phyloP scores from a whole-genome alignment of 2,113 vertebrate genomes.

The Macaca mulatta region DNA sequence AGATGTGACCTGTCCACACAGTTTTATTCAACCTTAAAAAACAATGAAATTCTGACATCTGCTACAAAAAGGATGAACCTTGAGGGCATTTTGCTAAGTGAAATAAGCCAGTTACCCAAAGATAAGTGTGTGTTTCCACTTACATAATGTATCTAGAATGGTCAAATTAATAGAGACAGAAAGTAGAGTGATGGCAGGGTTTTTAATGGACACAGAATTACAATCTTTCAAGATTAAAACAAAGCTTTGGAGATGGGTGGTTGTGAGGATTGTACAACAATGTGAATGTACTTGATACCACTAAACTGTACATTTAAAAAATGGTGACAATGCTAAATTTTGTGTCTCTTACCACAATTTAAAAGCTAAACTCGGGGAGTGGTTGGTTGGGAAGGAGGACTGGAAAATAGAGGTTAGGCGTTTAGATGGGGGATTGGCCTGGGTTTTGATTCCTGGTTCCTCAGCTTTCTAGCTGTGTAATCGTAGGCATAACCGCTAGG shows the following conservation, averaged over 20 bases:
- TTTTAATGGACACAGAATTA: not conserved
- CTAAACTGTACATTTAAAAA: not conserved
- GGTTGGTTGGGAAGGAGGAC: not conserved
- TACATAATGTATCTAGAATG: not conserved
- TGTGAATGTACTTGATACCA: not conserved
- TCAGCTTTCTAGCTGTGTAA: not conserved
- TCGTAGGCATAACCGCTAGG: not conserved
- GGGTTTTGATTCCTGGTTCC: not conserved
- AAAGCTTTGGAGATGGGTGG: not conserved
- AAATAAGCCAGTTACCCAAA: not conserved
- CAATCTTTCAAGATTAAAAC: not conserved
- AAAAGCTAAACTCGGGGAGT: not conserved
- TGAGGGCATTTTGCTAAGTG: not conserved
- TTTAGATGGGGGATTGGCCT: not conserved
- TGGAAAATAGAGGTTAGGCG: not conserved
- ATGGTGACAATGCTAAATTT: not conserved
- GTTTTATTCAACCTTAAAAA: not conserved
- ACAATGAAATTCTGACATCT: not conserved
- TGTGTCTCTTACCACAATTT: not conserved
- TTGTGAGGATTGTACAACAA: accelerated
- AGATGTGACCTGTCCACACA: too few relatives aligned
- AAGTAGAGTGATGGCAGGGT: not conserved
- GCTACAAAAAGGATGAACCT: not conserved
- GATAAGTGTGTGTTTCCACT: not conserved
- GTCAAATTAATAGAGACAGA: not conserved